Percentiles rank a stretch among this genome's conserved stretches.
Evolutionary conservation across 2,797 vertebrate genomes (phyloP).

Genomic region (Gadopsis marmoratus): DNA sequence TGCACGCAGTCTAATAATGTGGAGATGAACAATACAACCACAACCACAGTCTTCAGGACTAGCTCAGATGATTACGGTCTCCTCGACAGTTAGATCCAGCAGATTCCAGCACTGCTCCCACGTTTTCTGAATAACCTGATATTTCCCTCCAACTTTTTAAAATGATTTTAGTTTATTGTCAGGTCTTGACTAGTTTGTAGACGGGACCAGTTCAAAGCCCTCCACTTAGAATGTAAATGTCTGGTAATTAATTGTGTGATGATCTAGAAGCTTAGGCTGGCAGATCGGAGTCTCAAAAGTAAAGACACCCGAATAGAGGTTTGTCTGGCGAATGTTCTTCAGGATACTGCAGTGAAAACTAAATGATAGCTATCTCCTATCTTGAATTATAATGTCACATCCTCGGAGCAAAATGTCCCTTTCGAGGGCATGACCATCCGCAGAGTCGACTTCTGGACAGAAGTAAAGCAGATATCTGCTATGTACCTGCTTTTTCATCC

Average conservation of each 20-base stretch:
- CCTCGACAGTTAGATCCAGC: neutral
- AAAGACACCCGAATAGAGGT: neutral
- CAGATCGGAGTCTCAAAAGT: neutral
- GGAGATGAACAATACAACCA: neutral
- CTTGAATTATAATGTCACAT: slow-evolving; percentile 49
- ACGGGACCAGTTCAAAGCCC: neutral
- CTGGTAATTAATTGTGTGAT: neutral
- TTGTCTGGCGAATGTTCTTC: neutral
- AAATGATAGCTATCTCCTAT: slow-evolving; percentile 3
- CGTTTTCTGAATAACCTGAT: neutral
- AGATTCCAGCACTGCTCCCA: neutral
- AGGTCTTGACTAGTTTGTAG: neutral
- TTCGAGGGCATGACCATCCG: neutral
- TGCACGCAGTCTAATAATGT: neutral
- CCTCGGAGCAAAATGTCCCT: slow-evolving; percentile 34
- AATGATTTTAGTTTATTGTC: neutral
- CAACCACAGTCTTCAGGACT: neutral
- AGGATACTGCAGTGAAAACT: slow-evolving; percentile 15
- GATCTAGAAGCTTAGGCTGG: neutral
- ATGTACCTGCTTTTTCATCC: slow-evolving; percentile 9
- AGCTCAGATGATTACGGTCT: neutral
- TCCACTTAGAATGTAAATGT: neutral
- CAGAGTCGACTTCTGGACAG: neutral
- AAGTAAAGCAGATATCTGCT: slow-evolving; percentile 5
- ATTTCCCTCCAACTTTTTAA: neutral